Evolutionary conservation across 2,113 vertebrate genomes (phyloP).

Genomic region (Podarcis raffonei): DNA sequence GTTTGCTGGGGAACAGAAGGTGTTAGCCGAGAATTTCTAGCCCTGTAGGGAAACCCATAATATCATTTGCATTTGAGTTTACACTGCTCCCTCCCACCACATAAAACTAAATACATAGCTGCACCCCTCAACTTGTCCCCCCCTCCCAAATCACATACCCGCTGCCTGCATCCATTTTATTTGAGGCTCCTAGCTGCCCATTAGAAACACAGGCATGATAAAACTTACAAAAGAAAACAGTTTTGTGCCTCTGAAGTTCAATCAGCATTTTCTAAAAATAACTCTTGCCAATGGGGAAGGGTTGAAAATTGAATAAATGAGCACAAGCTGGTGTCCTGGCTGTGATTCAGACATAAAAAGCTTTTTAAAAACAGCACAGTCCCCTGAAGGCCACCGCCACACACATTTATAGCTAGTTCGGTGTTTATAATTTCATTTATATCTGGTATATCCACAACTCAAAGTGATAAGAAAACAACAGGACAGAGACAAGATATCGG

Average conservation of each 20-base stretch:
- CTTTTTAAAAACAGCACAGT: background rate
- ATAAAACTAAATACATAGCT: background rate
- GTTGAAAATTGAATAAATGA: conserved; percentile 16
- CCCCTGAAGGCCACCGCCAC: background rate
- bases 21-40: background rate
- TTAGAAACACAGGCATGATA: conserved; percentile 8
- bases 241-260: background rate
- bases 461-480: conserved; percentile 3
- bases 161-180: background rate
- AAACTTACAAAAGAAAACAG: background rate
- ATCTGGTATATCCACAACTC: background rate
- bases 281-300: background rate
- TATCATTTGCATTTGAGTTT: background rate
- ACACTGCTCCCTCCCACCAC: background rate
- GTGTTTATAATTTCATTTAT: conserved; percentile 14
- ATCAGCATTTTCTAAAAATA: conserved; percentile 26
- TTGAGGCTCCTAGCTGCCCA: background rate
- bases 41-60: background rate
- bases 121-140: background rate
- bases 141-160: background rate
- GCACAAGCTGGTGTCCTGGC: background rate
- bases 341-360: conserved; percentile 2
- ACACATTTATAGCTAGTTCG: background rate
- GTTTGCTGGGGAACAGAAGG: background rate
- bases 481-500: background rate